Conservation (phyloP, 2,888 invertebrate genomes). For the Drosophila stalkeri region DNA sequence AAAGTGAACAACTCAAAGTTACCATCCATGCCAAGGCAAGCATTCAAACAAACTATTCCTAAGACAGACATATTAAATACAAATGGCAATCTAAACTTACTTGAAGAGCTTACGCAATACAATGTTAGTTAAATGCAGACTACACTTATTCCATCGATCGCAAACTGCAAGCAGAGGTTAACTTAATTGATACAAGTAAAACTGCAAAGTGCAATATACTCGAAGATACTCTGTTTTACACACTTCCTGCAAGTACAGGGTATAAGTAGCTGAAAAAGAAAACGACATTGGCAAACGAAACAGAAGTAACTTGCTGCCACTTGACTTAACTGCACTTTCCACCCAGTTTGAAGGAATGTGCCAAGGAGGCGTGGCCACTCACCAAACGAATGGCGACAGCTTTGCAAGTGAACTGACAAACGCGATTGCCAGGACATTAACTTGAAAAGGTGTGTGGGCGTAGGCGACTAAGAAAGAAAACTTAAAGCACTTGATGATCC, state of each 20-base stretch:
- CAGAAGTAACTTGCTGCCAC: conserved; percentile 66
- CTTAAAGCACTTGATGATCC: conserved; percentile 41
- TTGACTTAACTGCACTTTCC: conserved; percentile 73
- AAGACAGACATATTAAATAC: not conserved
- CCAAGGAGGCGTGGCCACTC: conserved; percentile 15
- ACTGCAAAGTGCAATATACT: not conserved
- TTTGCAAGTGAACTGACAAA: conserved; percentile 42
- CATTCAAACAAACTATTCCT: not conserved
- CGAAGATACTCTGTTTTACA: not conserved
- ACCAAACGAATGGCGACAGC: conserved; percentile 60
- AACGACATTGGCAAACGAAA: conserved; percentile 49
- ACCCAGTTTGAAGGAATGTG: conserved; percentile 19
- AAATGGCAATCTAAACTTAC: not conserved
- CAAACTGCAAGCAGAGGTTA: not conserved
- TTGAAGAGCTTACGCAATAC: not conserved
- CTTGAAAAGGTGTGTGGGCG: conserved; percentile 23
- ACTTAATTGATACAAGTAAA: not conserved
- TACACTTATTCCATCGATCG: not conserved
- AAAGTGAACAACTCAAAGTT: not conserved
- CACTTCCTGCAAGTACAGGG: not conserved
- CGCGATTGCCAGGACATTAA: conserved; percentile 56
- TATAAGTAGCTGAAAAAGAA: not conserved
- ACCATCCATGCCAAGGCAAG: not conserved
- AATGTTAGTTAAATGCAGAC: too few species aligned
- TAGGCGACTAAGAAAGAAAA: conserved; percentile 22